These are phyloP conservation scores for Synanthedon vespiformis DNA, from an alignment of 2,888 invertebrate species.

Conservation along the genomic window DNA sequence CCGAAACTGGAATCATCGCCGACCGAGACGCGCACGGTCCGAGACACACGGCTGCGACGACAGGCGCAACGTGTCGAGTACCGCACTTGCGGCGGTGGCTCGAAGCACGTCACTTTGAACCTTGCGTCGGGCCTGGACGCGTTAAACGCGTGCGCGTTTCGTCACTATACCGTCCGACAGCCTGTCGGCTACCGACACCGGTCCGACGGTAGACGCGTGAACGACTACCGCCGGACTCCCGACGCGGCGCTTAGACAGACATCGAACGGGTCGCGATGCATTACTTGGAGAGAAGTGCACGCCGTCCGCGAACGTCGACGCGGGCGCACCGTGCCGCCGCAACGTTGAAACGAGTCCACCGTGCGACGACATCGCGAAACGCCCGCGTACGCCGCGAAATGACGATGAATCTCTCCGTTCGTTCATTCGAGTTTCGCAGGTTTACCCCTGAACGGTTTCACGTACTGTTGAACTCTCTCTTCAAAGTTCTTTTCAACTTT, in stretches of 20 bases:
- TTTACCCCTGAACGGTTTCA: not conserved
- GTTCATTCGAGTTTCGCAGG: not conserved
- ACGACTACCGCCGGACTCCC: not conserved
- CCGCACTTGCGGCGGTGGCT: too few relatives aligned
- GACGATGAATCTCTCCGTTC: not conserved
- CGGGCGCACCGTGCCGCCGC: not conserved
- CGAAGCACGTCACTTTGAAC: too few relatives aligned
- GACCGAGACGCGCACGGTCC: not conserved
- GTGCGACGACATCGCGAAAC: not conserved
- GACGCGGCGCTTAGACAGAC: not conserved
- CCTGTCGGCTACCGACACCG: too few relatives aligned
- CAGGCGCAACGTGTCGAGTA: too few relatives aligned
- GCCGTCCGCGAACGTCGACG: not conserved
- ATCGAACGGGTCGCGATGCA: not conserved
- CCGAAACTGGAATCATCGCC: not conserved
- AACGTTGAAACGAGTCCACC: not conserved
- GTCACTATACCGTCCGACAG: too few relatives aligned
- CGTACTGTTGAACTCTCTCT: not conserved
- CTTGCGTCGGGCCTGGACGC: too few relatives aligned
- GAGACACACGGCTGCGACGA: too few relatives aligned
- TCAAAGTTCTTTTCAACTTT: not conserved
- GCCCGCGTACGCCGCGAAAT: not conserved
- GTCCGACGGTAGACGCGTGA: not conserved
- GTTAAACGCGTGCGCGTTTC: too few relatives aligned
- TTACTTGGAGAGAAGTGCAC: not conserved